A percentile compares a stretch with the other conserved stretches of the same genome.
Evolutionary conservation across 2,888 invertebrate species (phyloP).

Genomic region (Trichogramma evanescens): DNA sequence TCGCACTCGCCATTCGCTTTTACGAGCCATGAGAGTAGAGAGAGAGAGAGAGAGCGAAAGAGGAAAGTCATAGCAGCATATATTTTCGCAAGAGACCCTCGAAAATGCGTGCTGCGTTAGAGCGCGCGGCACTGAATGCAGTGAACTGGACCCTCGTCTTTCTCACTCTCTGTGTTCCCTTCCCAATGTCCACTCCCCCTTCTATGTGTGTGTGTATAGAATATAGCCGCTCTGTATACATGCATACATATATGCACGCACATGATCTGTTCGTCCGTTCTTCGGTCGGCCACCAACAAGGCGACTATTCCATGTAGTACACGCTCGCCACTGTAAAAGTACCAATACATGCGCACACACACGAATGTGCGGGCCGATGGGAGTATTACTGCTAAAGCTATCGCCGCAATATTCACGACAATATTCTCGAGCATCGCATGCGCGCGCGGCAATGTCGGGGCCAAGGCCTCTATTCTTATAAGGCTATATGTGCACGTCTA

Average conservation of each 20-base stretch:
- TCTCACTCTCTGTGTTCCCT: neutral
- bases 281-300: too few species aligned
- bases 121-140: slow-evolving; percentile 5
- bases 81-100: slow-evolving; percentile 29
- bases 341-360: slow-evolving; percentile 1
- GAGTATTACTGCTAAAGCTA: slow-evolving; percentile 5
- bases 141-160: slow-evolving; percentile 9
- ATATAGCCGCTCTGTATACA: too few species aligned
- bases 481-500: too few species aligned
- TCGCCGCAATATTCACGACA: slow-evolving; percentile 30
- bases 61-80: slow-evolving; percentile 21
- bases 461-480: slow-evolving; percentile 1
- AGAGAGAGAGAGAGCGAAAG: slow-evolving; percentile 4
- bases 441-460: neutral
- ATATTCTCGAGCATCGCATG: slow-evolving; percentile 27
- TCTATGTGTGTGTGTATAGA: neutral
- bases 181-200: neutral
- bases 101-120: neutral
- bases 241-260: too few species aligned
- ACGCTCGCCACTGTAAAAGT: too few species aligned
- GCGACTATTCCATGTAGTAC: too few species aligned
- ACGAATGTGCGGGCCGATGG: neutral
- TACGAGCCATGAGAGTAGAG: slow-evolving; percentile 27
- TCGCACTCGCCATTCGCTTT: slow-evolving; percentile 34
- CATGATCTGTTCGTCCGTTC: too few species aligned